Base-by-base conservation (phyloP, 2,888 invertebrate genomes). In the Aradus depressus region DNA sequence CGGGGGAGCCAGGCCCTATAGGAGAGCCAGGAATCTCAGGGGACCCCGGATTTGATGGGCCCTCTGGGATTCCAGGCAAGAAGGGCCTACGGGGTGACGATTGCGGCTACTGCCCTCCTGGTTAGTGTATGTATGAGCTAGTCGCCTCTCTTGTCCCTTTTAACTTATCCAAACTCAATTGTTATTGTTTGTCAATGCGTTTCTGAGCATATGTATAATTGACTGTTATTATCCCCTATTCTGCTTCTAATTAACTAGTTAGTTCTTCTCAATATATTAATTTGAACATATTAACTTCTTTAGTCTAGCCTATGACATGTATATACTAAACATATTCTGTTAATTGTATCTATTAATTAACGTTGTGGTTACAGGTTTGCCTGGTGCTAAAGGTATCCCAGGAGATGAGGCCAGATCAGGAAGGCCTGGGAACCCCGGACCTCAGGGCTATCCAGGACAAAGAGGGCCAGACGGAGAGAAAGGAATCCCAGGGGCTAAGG, bases 401-500 rank as follows among this genome's bases (percentile, higher is more conserved):
- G 49, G 49, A 22, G 31, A 49, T 32, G 25, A 39, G 18, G 49
- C 49, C 26, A 26, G 49, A 2, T 14, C 21, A 32, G 49, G 49
- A 5, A 18, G 5, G 3, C 49, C 49, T 1, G 49, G 49, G 10
- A 41, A 31, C 16, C 49, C 49, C 12, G 49, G 49, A 41, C 35
- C 26, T 4, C 23, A 19, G 22, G 49, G 49, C 22, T 18, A 14
- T 8, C 8, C 19, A 16, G 49, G 49, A 10, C 41, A 23, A 3
- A 49, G 19, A 19, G 47, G 47, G 18, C 6, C 14, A 8, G 87
- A 87, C 68, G 96, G 96, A 32, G 72, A 77, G 44, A 68, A 68
- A 8, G 91, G 91, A 10, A 70, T 72, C 12, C 64, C 70, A 3
- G 91, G 90, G 44, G 81, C 81, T 60, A 72, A 75, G 57, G 93